phyloP scores from a whole-genome alignment of 2,113 vertebrate genomes.

The Gopherus evgoodei region DNA sequence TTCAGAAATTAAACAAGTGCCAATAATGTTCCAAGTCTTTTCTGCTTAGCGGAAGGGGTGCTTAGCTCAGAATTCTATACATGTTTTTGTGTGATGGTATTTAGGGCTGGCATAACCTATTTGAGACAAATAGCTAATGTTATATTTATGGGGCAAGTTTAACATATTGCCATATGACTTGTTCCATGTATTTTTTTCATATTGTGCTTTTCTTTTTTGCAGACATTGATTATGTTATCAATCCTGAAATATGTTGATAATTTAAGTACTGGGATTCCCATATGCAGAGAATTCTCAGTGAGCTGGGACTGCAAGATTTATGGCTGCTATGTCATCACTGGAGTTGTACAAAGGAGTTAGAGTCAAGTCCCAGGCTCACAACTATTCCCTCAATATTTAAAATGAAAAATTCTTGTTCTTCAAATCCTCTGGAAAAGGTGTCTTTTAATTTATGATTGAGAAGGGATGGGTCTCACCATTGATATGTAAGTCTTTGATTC shows the following conservation, averaged over 20 bases:
- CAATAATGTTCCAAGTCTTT: not conserved
- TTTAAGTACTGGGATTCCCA: not conserved
- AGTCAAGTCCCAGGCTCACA: not conserved
- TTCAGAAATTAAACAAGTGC: constrained; percentile 10
- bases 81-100: too few relatives aligned
- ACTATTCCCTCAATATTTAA: not conserved
- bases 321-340: not conserved
- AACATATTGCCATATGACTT: not conserved
- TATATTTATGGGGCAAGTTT: not conserved
- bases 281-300: not conserved
- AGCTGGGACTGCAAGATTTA: not conserved
- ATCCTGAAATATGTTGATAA: not conserved
- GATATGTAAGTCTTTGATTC: not conserved
- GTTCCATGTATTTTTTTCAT: not conserved
- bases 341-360: not conserved
- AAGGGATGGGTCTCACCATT: not conserved
- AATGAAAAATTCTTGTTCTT: not conserved
- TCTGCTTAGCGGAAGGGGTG: not conserved
- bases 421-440: not conserved
- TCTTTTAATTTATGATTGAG: not conserved
- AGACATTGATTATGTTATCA: not conserved
- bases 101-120: too few relatives aligned
- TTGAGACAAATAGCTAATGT: not conserved
- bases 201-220: not conserved
- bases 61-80: not conserved